Evolutionary conservation across 1,140 invertebrate genomes (phyloP).

Genomic region (Pseudachorutes palmiensis): DNA sequence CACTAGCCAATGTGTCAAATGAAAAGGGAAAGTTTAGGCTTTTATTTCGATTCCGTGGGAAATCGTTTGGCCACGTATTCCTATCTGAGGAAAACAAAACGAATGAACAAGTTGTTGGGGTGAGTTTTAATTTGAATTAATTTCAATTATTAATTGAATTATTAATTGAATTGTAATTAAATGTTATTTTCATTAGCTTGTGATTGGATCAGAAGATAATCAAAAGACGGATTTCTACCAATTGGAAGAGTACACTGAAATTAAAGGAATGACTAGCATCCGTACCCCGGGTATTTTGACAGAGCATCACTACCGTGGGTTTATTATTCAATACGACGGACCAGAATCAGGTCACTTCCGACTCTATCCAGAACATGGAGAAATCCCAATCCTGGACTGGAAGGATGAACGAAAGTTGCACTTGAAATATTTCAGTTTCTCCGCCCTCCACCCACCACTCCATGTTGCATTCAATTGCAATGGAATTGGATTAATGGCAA

Average conservation of each 20-base stretch:
- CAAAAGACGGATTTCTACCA: slow-evolving; percentile 24
- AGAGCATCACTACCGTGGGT: slow-evolving; percentile 21
- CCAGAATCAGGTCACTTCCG: slow-evolving; percentile 10
- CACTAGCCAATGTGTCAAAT: slow-evolving; percentile 5
- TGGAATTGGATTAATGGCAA: no score
- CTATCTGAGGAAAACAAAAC: slow-evolving; percentile 13
- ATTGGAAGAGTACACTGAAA: neutral
- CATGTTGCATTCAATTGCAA: no score
- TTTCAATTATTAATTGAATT: neutral
- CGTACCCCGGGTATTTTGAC: slow-evolving; percentile 26
- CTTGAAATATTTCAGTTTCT: no score
- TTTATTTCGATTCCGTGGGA: slow-evolving; percentile 25
- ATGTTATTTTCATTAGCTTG: slow-evolving; percentile 16
- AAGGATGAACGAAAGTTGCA: no score
- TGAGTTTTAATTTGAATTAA: slow-evolving; percentile 12
- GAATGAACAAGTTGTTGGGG: neutral
- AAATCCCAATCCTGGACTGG: slow-evolving; percentile 23
- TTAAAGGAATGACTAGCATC: slow-evolving; percentile 6
- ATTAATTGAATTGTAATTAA: neutral
- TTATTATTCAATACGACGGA: slow-evolving; percentile 25
- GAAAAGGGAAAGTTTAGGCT: slow-evolving; percentile 18
- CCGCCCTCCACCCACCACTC: no score
- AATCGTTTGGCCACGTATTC: slow-evolving; percentile 22
- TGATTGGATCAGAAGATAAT: slow-evolving; percentile 24
- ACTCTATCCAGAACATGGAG: slow-evolving; percentile 20